Evolutionary conservation across 2,888 invertebrate species (phyloP).

Genomic region (Listrodromus nycthemerus): DNA sequence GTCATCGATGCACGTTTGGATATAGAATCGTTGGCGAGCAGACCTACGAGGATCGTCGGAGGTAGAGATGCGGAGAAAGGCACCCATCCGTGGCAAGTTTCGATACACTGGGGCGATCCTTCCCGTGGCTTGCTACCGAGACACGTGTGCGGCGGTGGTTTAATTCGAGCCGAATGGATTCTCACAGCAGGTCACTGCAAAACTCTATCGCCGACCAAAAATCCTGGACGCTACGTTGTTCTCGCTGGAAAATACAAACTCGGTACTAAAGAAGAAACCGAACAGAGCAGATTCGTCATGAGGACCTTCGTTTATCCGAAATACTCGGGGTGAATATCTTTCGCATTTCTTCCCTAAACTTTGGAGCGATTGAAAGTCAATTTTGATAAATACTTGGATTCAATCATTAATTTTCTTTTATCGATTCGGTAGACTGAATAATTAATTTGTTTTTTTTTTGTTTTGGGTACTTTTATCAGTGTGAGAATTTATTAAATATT

Average conservation of each 20-base stretch:
- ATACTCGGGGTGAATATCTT: constrained; percentile 76
- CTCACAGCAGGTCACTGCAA: constrained; percentile 85
- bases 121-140: constrained; percentile 74
- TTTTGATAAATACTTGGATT: not conserved
- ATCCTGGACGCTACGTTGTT: constrained; percentile 63
- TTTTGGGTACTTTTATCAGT: not conserved
- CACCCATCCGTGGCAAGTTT: constrained; percentile 85
- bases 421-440: too few species aligned
- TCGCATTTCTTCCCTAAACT: not conserved
- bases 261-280: constrained; percentile 75
- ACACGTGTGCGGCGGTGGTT: constrained; percentile 85
- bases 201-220: constrained; percentile 72
- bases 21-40: constrained; percentile 71
- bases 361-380: not conserved
- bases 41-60: constrained; percentile 78
- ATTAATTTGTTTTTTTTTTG: not conserved
- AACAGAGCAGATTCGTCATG: constrained; percentile 75
- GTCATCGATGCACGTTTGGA: constrained; percentile 44
- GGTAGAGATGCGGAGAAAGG: constrained; percentile 82
- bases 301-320: constrained; percentile 75
- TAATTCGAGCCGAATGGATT: constrained; percentile 84
- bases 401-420: too few species aligned
- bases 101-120: constrained; percentile 81
- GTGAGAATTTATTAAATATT: not conserved
- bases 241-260: constrained; percentile 78